Conservation (phyloP, 2,888 invertebrate species). For the Bembecia ichneumoniformis region DNA sequence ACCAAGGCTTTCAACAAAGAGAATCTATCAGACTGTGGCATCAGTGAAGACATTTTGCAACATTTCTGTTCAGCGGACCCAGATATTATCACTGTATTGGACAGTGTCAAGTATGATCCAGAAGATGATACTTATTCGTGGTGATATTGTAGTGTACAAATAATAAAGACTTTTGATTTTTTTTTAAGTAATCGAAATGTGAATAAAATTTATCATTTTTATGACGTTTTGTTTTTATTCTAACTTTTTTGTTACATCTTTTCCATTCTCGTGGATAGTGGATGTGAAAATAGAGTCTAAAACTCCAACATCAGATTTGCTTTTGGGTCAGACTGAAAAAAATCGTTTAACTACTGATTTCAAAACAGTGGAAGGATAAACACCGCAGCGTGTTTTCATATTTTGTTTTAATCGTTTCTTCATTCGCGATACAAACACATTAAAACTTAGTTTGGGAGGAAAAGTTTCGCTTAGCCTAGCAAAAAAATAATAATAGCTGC, state of each 20-base stretch:
- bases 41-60: constrained; percentile 75
- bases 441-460: too few relatives aligned
- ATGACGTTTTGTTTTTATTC: neutral
- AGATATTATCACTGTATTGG: constrained; percentile 64
- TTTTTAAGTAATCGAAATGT: neutral
- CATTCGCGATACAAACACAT: too few relatives aligned
- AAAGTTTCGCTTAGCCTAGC: too few relatives aligned
- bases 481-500: too few relatives aligned
- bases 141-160: constrained; percentile 29
- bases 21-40: constrained; percentile 90
- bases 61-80: constrained; percentile 77
- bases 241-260: neutral
- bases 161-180: neutral
- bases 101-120: constrained; percentile 76
- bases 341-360: too few relatives aligned
- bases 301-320: too few relatives aligned
- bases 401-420: too few relatives aligned
- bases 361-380: too few relatives aligned
- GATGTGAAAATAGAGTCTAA: too few relatives aligned
- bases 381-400: too few relatives aligned
- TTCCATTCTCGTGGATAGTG: neutral
- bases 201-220: neutral
- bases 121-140: constrained; percentile 72
- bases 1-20: constrained; percentile 83
- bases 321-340: too few relatives aligned